Evolutionary conservation across 2,113 vertebrate genomes (phyloP), one percentile per base, ranked within the genome.

Genomic region (Menura novaehollandiae): DNA sequence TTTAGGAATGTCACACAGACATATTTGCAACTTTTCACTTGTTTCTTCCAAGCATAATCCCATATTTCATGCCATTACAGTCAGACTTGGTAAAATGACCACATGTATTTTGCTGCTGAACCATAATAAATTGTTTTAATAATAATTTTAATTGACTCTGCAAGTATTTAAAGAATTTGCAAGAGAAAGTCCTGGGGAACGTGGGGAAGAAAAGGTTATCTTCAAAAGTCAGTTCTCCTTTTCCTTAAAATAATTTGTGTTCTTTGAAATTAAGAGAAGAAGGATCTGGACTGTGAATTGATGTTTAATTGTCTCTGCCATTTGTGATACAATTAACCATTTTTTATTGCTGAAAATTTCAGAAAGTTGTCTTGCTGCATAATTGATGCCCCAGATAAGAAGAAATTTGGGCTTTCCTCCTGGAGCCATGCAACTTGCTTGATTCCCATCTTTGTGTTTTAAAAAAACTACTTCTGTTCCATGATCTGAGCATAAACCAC

Each of bases 361-460:
- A 55, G 58, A 72, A 88, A 55, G 13, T 14, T 64, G 17, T 49
- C 15, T 60, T 55, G 39, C 22, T 64, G 23, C 15, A 43, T 60
- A 85, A 39, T 5, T 47, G 33, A 44, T 73, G 41, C 15, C 39
- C 30, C 28, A 69, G 39, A 59, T 32, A 21, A 37, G 6, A 81
- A 79, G 13, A 46, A 63, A 15, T n/a, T n/a, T 3, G 21, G 28
- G 22, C 17, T 60, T 88, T 78, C 79, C 53, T 82, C 21, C 51
- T 39, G 41, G 17, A 69, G 15, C 41, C 24, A 17, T 0, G 0
- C 12, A 55, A 89, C 13, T 37, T 2, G 0, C 26, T 60, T 9
- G 1, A 43, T 47, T 74, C 51, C 74, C 51, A 47, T 5, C 0
- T 55, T 51, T 17, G 7, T 27, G 28, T 55, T 66, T 56, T 47